phyloP scores from a whole-genome alignment of 2,888 invertebrate species.

The Drosophila helvetica region DNA sequence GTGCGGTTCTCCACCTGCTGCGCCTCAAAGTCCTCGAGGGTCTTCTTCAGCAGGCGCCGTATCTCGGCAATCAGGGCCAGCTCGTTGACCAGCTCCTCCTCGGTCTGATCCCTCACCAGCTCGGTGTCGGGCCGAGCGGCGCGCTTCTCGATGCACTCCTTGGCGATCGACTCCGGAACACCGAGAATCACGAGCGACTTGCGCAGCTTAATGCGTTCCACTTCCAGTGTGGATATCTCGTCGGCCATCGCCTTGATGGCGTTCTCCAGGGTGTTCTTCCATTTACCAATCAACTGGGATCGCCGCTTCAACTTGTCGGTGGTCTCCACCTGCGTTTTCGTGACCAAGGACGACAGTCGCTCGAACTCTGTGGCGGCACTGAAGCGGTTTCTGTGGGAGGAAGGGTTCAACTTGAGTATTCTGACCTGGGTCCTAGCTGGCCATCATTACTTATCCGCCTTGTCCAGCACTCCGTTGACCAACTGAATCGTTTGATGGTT shows the following conservation, averaged over 20 bases:
- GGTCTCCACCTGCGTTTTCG: slow-evolving; percentile 88
- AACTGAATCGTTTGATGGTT: slow-evolving; percentile 85
- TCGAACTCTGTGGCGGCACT: slow-evolving; percentile 87
- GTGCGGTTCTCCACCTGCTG: slow-evolving; percentile 91
- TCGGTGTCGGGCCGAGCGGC: slow-evolving; percentile 89
- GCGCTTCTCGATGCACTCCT: slow-evolving; percentile 90
- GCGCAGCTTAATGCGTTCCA: slow-evolving; percentile 88
- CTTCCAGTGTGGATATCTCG: slow-evolving; percentile 89
- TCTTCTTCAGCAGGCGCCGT: slow-evolving; percentile 86
- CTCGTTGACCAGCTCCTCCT: slow-evolving; percentile 91
- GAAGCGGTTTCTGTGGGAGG: slow-evolving; percentile 84
- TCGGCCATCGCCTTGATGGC: slow-evolving; percentile 88
- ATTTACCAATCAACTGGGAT: slow-evolving; percentile 88
- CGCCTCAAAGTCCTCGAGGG: slow-evolving; percentile 87
- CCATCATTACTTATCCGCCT: slow-evolving; percentile 84
- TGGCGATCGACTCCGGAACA: slow-evolving; percentile 90
- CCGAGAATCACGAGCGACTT: slow-evolving; percentile 88
- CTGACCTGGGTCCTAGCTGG: accelerated
- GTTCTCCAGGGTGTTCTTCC: slow-evolving; percentile 90
- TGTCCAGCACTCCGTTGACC: slow-evolving; percentile 84
- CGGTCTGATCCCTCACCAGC: slow-evolving; percentile 90
- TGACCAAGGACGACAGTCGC: slow-evolving; percentile 87
- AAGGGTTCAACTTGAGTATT: accelerated
- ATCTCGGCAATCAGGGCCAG: slow-evolving; percentile 89
- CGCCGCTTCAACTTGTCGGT: slow-evolving; percentile 88